Conservation (phyloP, 2,113 vertebrate species). For the Xenus cinereus region DNA sequence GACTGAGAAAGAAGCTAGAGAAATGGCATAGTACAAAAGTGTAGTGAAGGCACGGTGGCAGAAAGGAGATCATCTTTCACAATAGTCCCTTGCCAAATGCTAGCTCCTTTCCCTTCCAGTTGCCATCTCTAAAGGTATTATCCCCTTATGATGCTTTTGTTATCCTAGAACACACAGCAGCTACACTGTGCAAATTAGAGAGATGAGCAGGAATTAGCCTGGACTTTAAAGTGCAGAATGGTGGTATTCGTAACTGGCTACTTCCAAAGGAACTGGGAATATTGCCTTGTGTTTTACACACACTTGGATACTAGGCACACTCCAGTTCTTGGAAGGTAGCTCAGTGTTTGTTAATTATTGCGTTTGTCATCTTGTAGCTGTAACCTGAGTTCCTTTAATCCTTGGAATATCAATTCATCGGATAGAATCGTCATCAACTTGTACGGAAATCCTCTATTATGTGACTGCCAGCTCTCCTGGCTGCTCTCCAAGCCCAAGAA, state of each 20-base stretch:
- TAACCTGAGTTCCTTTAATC: conserved; percentile 73
- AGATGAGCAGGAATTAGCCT: not conserved
- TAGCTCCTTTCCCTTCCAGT: not conserved
- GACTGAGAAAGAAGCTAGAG: not conserved
- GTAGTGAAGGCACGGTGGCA: not conserved
- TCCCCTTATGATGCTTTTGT: not conserved
- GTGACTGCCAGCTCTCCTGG: conserved; percentile 75
- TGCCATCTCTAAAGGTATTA: not conserved
- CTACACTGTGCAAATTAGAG: not conserved
- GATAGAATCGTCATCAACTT: conserved; percentile 56
- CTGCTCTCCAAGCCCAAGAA: conserved; percentile 45
- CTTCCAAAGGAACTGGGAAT: not conserved
- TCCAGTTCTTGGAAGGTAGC: not conserved
- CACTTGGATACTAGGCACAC: not conserved
- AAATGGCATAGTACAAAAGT: not conserved
- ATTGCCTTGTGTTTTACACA: not conserved
- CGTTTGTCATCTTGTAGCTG: conserved; percentile 68
- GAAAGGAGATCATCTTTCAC: not conserved
- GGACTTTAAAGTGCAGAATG: not conserved
- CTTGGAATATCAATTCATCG: conserved; percentile 64
- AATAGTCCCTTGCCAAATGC: not conserved
- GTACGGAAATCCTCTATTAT: conserved; percentile 72
- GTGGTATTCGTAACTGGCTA: not conserved
- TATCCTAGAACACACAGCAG: not conserved
- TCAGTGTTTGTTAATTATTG: not conserved